A percentile compares a stretch with the other conserved stretches of the same genome.
phyloP scores from a whole-genome alignment of 2,888 invertebrate genomes.

The Lasioglossum zephyrum region DNA sequence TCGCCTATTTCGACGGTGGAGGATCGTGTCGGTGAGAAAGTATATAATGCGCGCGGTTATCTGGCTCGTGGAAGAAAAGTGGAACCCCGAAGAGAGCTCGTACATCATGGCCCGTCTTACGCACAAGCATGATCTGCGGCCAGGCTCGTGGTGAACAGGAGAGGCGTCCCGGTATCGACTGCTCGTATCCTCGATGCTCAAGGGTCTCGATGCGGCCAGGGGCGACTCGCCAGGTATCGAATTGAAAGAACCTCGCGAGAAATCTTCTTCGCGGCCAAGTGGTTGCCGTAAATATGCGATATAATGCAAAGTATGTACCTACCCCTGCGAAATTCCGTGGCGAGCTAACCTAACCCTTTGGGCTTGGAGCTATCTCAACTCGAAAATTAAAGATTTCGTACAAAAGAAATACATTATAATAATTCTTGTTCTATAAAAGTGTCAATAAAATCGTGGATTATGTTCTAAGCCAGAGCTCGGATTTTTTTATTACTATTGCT shows the following conservation, averaged over 20 bases:
- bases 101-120: slow-evolving; percentile 55
- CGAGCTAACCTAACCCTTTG: background rate
- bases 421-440: too few relatives aligned
- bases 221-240: background rate
- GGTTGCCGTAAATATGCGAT: background rate
- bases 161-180: background rate
- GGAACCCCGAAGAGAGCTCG: slow-evolving; percentile 24
- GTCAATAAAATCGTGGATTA: too few relatives aligned
- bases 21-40: slow-evolving; percentile 1
- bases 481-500: too few relatives aligned
- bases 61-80: slow-evolving; percentile 35
- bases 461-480: too few relatives aligned
- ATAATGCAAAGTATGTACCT: background rate
- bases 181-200: background rate
- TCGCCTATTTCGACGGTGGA: background rate
- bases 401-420: too few relatives aligned
- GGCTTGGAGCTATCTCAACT: too few relatives aligned
- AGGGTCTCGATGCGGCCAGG: background rate
- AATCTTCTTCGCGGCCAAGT: background rate
- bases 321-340: background rate
- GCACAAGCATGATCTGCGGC: slow-evolving; percentile 3
- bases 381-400: too few relatives aligned
- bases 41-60: background rate
- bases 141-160: background rate
- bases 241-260: slow-evolving; percentile 1